These are phyloP conservation scores for Ricordea florida DNA, from an alignment of 92 coral and sea anemone genomes.

Conservation along the genomic window DNA sequence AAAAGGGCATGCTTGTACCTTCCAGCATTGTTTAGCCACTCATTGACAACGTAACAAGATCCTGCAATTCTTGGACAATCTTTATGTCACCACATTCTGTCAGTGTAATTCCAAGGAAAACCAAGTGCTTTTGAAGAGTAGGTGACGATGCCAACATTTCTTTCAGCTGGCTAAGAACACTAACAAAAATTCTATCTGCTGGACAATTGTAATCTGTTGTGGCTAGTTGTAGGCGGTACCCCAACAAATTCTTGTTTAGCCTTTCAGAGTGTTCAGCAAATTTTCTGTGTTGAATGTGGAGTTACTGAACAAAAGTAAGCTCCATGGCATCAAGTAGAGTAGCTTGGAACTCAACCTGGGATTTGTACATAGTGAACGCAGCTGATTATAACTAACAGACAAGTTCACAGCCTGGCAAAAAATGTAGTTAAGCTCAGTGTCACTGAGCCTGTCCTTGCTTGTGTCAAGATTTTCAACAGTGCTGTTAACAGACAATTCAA, in stretches of 20 bases:
- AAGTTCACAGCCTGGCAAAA: no score
- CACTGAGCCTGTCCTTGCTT: background rate
- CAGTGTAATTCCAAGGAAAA: background rate
- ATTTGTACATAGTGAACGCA: no score
- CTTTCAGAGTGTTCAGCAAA: background rate
- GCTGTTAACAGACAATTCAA: no score
- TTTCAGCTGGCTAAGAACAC: no score
- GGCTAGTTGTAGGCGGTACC: background rate
- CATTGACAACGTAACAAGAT: background rate
- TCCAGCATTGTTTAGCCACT: background rate
- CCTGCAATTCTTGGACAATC: no score
- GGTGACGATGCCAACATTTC: no score
- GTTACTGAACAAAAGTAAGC: conserved; percentile 39
- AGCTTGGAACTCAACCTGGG: no score
- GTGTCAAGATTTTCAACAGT: background rate
- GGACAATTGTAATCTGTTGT: background rate
- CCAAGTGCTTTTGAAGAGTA: background rate
- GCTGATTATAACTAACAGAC: no score
- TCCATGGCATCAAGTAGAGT: conserved; percentile 25
- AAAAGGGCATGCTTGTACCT: conserved; percentile 9
- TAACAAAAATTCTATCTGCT: background rate
- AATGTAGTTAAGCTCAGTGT: background rate
- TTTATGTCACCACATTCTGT: background rate
- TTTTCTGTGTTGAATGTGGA: conserved; percentile 9
- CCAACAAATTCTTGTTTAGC: background rate